Percentiles rank a stretch among this genome's conserved stretches.
phyloP scores from a whole-genome alignment of 2,888 invertebrate species.

The Eristalinus aeneus region DNA sequence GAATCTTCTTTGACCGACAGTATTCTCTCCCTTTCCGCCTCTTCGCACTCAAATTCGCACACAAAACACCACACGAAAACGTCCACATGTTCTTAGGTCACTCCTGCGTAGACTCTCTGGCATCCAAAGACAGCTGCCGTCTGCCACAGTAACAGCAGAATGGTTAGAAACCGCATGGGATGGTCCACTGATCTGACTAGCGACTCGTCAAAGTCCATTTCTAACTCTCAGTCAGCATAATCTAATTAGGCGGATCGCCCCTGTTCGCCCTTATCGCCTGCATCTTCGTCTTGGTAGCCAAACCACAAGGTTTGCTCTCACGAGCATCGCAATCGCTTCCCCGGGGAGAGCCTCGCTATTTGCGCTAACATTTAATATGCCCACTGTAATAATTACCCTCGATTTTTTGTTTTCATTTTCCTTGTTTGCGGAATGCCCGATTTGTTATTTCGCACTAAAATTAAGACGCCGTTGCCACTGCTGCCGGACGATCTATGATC shows the following conservation, averaged over 20 bases:
- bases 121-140: no score
- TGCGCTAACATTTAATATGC: constrained; percentile 32
- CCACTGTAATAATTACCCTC: constrained; percentile 24
- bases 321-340: constrained; percentile 21
- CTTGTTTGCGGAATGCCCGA: not conserved
- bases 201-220: not conserved
- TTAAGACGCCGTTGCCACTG: not conserved
- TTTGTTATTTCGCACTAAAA: constrained; percentile 20
- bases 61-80: no score
- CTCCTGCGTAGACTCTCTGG: no score
- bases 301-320: not conserved
- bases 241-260: not conserved
- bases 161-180: not conserved
- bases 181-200: no score
- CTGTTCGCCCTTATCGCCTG: not conserved
- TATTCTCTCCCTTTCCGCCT: no score
- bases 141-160: not conserved
- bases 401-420: not conserved
- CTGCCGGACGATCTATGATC: constrained; percentile 10
- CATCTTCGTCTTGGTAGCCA: not conserved
- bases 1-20: no score
- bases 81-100: no score
- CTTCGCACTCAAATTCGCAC: no score
- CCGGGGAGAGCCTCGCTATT: constrained; percentile 11
- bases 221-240: not conserved